A percentile compares a stretch with the other conserved stretches of the same genome.
phyloP scores from a whole-genome alignment of 1,140 invertebrate species.

The Spodoptera litura region DNA sequence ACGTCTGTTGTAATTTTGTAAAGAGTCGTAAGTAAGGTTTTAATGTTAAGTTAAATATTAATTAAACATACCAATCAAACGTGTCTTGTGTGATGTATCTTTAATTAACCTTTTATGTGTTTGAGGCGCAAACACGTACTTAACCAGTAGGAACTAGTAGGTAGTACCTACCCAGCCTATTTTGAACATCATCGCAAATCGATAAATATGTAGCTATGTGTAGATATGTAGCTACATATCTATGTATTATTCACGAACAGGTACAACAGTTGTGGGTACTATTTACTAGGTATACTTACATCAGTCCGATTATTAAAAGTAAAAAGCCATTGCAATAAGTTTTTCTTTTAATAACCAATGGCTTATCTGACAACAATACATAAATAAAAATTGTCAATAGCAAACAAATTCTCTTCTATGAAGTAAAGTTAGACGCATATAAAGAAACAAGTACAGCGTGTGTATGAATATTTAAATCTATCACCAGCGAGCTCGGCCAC shows the following conservation, averaged over 20 bases:
- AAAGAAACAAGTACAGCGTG: background rate
- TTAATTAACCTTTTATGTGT: background rate
- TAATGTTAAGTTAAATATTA: conserved; percentile 72
- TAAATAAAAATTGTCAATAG: conserved; percentile 26
- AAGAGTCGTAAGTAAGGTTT: conserved; percentile 84
- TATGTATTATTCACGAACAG: too few species aligned
- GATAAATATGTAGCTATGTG: too few species aligned
- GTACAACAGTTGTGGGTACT: too few species aligned
- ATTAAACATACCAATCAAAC: conserved; percentile 81
- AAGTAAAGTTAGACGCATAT: conserved; percentile 8
- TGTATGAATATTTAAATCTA: background rate
- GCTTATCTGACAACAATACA: conserved; percentile 32
- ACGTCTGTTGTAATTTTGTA: conserved; percentile 85
- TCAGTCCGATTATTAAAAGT: too few species aligned
- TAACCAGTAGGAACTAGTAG: too few species aligned
- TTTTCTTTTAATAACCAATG: conserved; percentile 27
- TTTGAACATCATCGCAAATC: too few species aligned
- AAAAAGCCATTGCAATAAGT: too few species aligned
- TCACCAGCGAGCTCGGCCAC: conserved; percentile 14
- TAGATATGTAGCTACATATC: too few species aligned
- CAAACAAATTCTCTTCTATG: conserved; percentile 11
- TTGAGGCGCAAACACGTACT: too few species aligned
- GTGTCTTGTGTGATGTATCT: conserved; percentile 77
- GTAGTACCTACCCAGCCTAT: too few species aligned
- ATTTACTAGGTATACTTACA: too few species aligned